Percentiles rank a stretch among this genome's conserved stretches.
These are phyloP conservation scores for Parnassius mnemosyne DNA, from an alignment of 2,888 invertebrate genomes.

Conservation along the genomic window DNA sequence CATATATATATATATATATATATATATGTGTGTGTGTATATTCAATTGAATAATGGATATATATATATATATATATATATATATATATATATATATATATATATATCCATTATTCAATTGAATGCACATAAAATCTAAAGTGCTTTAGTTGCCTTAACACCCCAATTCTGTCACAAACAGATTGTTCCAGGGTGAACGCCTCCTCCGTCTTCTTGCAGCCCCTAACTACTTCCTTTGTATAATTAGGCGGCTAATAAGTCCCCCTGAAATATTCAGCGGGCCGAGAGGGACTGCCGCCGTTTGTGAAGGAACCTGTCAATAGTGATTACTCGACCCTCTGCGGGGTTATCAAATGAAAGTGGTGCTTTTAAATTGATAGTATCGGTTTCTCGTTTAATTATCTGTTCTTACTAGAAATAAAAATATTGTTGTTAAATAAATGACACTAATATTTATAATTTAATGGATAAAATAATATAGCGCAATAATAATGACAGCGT, in stretches of 20 bases:
- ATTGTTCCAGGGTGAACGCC: constrained; percentile 24
- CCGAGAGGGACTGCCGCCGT: constrained; percentile 39
- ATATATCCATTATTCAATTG: not conserved
- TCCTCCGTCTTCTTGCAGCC: constrained; percentile 31
- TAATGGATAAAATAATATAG: too few relatives aligned
- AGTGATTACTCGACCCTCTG: constrained; percentile 52
- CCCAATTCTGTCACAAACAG: constrained; percentile 23
- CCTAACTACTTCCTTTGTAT: constrained; percentile 68
- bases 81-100: too few relatives aligned
- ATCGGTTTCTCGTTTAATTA: constrained; percentile 7
- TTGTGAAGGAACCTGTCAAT: constrained; percentile 63
- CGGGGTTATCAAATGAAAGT: constrained; percentile 40
- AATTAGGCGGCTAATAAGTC: constrained; percentile 74
- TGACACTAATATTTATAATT: too few relatives aligned
- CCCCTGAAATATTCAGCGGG: constrained; percentile 63
- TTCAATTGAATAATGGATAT: too few relatives aligned
- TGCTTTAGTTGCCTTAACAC: constrained; percentile 12
- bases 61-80: too few relatives aligned
- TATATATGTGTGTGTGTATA: too few relatives aligned
- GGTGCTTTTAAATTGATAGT: constrained; percentile 12
- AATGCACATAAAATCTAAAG: not conserved
- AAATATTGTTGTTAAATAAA: too few relatives aligned
- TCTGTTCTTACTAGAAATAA: too few relatives aligned
- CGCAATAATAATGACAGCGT: too few relatives aligned
- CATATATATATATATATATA: too few relatives aligned